Evolutionary conservation across 2,888 invertebrate genomes (phyloP).

Genomic region (Stenodema calcarata): DNA sequence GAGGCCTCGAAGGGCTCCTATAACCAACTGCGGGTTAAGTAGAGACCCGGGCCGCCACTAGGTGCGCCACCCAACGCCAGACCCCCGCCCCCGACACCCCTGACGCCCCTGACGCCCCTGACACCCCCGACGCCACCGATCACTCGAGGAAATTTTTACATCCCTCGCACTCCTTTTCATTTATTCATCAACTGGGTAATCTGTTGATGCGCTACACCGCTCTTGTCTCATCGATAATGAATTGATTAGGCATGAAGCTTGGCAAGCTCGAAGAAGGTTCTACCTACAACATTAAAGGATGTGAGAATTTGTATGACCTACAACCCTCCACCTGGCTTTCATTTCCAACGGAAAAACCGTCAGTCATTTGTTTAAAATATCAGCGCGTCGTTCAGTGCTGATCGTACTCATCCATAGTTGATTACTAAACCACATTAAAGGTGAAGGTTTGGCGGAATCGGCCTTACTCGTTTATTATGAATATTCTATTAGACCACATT

Average conservation of each 20-base stretch:
- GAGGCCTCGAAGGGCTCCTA: background rate
- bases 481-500: background rate
- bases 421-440: background rate
- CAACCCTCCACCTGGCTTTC: background rate
- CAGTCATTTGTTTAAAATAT: background rate
- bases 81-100: background rate
- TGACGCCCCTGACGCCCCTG: background rate
- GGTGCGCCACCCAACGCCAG: background rate
- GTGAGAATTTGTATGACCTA: background rate
- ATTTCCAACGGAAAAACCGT: background rate
- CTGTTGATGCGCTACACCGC: conserved; percentile 30
- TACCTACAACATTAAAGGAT: background rate
- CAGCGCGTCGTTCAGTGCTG: background rate
- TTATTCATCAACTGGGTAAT: conserved; percentile 30
- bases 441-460: background rate
- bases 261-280: background rate
- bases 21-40: conserved; percentile 35
- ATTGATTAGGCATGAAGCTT: conserved; percentile 19
- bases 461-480: background rate
- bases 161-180: background rate
- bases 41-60: conserved; percentile 29
- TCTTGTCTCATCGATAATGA: conserved; percentile 30
- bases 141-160: background rate
- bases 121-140: background rate
- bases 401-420: background rate